These are phyloP conservation scores for Hirtodrosophila confusa DNA, from an alignment of 2,888 invertebrate genomes.

Conservation along the genomic window DNA sequence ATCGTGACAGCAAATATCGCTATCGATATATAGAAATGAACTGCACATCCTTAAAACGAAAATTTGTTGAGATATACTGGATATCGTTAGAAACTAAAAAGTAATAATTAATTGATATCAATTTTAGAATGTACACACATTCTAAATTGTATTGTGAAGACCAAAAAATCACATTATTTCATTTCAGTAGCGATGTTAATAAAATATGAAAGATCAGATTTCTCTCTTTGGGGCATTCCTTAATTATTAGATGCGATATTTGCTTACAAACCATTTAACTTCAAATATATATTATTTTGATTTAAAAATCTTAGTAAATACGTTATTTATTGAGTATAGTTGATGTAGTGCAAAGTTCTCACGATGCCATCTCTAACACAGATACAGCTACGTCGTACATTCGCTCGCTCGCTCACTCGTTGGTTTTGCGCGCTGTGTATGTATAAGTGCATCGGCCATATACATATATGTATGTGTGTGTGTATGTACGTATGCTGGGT, in stretches of 20 bases:
- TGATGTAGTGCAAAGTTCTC: not conserved
- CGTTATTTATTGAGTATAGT: not conserved
- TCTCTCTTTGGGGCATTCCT: too few relatives aligned
- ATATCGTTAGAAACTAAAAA: too few relatives aligned
- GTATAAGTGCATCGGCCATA: constrained; percentile 62
- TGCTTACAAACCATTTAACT: too few relatives aligned
- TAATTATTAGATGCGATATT: too few relatives aligned
- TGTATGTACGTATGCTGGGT: constrained; percentile 36
- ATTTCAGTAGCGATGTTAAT: too few relatives aligned
- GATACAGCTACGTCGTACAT: constrained; percentile 60
- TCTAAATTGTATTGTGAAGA: too few relatives aligned
- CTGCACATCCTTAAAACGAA: not conserved
- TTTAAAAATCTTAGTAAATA: too few relatives aligned
- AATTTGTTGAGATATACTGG: not conserved
- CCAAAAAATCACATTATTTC: too few relatives aligned
- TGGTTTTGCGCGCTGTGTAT: constrained; percentile 60
- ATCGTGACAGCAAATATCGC: constrained; percentile 25
- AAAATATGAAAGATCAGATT: too few relatives aligned
- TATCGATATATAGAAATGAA: not conserved
- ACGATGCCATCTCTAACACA: constrained; percentile 58
- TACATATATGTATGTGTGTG: constrained; percentile 26
- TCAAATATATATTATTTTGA: not conserved
- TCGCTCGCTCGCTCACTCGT: constrained; percentile 71
- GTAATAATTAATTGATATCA: too few relatives aligned
- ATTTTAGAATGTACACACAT: too few relatives aligned